These are phyloP conservation scores for Protodeltote pygarga DNA, from an alignment of 2,888 invertebrate genomes.

Conservation along the genomic window DNA sequence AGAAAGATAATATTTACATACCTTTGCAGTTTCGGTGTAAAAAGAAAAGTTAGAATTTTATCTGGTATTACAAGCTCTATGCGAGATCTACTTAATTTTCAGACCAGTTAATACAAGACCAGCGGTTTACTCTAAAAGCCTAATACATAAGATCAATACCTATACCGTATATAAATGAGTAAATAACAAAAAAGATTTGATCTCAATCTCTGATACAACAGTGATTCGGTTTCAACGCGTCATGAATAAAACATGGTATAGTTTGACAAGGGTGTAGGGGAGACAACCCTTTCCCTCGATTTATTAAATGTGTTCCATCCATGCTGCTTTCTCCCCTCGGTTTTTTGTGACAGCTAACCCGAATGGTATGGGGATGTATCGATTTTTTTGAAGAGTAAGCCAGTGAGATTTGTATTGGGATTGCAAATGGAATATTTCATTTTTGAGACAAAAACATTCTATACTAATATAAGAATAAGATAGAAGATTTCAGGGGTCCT, in stretches of 20 bases:
- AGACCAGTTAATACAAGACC: no score
- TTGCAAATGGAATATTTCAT: constrained; percentile 15
- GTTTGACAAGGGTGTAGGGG: constrained; percentile 59
- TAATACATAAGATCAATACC: no score
- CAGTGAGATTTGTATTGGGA: constrained; percentile 13
- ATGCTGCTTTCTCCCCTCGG: constrained; percentile 55
- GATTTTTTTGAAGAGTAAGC: constrained; percentile 53
- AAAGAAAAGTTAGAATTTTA: no score
- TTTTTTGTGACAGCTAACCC: constrained; percentile 76
- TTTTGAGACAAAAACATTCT: no score
- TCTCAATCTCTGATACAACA: constrained; percentile 65
- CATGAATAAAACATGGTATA: constrained; percentile 84
- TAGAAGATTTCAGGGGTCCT: no score
- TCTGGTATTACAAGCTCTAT: no score
- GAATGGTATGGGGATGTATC: constrained; percentile 64
- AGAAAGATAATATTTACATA: no score
- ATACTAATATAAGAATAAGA: no score
- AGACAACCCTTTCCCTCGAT: constrained; percentile 76
- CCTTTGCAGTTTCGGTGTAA: no score
- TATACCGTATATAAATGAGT: no score
- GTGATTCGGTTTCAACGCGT: constrained; percentile 70
- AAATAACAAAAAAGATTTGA: constrained; percentile 72
- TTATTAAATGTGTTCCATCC: constrained; percentile 69
- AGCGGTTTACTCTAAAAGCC: no score
- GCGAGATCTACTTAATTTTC: no score